Conservation (phyloP, 2,113 vertebrate species). For the Paralichthys olivaceus region DNA sequence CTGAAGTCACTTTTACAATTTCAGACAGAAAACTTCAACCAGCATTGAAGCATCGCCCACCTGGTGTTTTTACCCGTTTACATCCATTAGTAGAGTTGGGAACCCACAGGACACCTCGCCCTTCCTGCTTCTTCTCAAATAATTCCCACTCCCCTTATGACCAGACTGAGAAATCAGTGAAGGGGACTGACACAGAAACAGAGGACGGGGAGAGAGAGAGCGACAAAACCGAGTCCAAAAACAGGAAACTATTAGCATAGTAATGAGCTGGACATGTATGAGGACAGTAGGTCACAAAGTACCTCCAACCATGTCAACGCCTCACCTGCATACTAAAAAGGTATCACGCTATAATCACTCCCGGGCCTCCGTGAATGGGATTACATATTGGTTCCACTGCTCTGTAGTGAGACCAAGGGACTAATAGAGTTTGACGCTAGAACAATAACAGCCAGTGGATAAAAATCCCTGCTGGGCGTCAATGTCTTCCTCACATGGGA, state of each 20-base stretch:
- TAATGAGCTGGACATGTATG: conserved; percentile 61
- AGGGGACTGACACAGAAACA: conserved; percentile 28
- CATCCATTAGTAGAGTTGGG: conserved; percentile 60
- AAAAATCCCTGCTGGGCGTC: conserved; percentile 43
- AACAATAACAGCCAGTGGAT: conserved; percentile 39
- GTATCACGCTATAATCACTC: conserved; percentile 38
- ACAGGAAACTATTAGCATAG: conserved; percentile 66
- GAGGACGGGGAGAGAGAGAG: conserved; percentile 19
- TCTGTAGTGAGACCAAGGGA: conserved; percentile 38
- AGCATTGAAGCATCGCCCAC: no score
- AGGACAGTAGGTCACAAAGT: conserved; percentile 68
- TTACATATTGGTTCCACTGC: conserved; percentile 40
- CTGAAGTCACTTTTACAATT: no score
- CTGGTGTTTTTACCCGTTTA: conserved; percentile 69
- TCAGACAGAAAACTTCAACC: no score
- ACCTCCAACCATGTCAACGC: conserved; percentile 41
- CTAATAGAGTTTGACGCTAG: conserved; percentile 31
- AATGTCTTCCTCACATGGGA: conserved; percentile 50
- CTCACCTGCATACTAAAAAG: conserved; percentile 56
- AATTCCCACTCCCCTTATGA: conserved; percentile 50
- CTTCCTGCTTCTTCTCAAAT: conserved; percentile 41
- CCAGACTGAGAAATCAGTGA: conserved; percentile 49
- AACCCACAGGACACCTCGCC: conserved; percentile 55
- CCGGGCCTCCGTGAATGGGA: conserved; percentile 35
- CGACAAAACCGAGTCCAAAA: conserved; percentile 29